Evolutionary conservation across 2,888 invertebrate genomes (phyloP), one percentile per base, ranked within the genome.

Genomic region (Patella ulyssiponensis): DNA sequence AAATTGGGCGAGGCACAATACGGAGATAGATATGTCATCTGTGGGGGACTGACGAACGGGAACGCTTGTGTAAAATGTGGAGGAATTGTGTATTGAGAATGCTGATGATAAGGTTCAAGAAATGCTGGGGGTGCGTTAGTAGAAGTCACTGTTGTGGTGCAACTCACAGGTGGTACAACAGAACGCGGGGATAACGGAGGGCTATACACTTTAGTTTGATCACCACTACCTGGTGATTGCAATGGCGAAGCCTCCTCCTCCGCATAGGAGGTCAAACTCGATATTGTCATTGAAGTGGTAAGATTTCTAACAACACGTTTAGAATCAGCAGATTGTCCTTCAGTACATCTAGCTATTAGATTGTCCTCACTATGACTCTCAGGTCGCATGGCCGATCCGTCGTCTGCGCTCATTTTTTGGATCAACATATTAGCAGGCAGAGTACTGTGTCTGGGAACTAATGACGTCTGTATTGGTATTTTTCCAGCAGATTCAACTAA

Each of bases 401-500:
- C 77, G 51, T 27, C 33, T 54, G 52, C 71, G 52, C 15, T 76
- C 74, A 69, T 76, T 54, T 72, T 72, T 20, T 69, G 69, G 20
- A 72, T 71, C 15, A 78, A 71, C 58, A 83, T 86, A 58, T 87
- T 85, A 17, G 86, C 82, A 4, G 89, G 89, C 54, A 89, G 87
- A 3, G 87, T 88, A 77, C 87, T 86, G 71, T 88, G 87, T 15
- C 88, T 83, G 7, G 84, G 83, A 33, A 89, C 83, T 73, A 82
- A 76, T 85, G 87, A 86, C 33, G 86, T 78, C 70, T 89, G 86
- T 74, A 91, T 77, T 1, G 98, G 95, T 85, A 97, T 94, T 89
- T 96, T 95, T 79, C 98, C 98, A 86, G 95, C 94, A 79, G 97
- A 97, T 93, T 98, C 98, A 87, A 98, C 96, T 87, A 98, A 94